Evolutionary conservation across 2,797 vertebrate species (phyloP).

Genomic region (Trachops cirrhosus): DNA sequence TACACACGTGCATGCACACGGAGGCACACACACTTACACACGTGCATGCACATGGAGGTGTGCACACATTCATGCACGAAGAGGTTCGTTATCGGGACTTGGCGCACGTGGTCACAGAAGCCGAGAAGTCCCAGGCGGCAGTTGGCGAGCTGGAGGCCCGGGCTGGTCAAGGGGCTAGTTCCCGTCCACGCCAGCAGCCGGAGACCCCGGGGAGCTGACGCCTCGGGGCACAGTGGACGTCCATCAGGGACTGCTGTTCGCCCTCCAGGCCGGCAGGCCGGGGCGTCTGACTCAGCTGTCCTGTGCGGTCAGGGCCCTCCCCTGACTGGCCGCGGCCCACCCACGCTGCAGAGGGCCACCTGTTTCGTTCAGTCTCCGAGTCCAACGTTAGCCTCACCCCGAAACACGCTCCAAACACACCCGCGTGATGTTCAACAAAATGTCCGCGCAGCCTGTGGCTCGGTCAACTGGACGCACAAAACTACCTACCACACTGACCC

Average conservation of each 20-base stretch:
- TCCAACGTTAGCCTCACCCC: not conserved
- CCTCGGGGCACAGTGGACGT: not conserved
- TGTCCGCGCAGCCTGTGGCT: not conserved
- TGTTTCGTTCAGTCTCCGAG: not conserved
- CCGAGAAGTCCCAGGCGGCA: not conserved
- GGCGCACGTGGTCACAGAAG: not conserved
- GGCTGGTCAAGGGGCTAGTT: too few species aligned
- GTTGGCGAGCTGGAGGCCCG: not conserved
- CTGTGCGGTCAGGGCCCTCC: not conserved
- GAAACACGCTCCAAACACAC: not conserved
- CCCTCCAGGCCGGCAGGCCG: fast-evolving
- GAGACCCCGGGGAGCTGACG: not conserved
- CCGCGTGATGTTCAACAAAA: not conserved
- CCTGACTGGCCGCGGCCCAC: not conserved
- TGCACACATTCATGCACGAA: too few species aligned
- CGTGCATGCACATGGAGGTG: too few species aligned
- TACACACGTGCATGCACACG: too few species aligned
- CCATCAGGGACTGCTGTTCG: fast-evolving
- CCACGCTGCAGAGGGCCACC: not conserved
- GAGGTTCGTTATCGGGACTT: not conserved
- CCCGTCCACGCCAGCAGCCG: too few species aligned
- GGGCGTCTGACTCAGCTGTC: not conserved
- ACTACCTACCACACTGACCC: not conserved
- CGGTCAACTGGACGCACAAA: not conserved
- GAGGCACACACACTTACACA: too few species aligned